Base-by-base conservation (phyloP, 2,888 invertebrate genomes). In the Drosophila acutilabella region DNA sequence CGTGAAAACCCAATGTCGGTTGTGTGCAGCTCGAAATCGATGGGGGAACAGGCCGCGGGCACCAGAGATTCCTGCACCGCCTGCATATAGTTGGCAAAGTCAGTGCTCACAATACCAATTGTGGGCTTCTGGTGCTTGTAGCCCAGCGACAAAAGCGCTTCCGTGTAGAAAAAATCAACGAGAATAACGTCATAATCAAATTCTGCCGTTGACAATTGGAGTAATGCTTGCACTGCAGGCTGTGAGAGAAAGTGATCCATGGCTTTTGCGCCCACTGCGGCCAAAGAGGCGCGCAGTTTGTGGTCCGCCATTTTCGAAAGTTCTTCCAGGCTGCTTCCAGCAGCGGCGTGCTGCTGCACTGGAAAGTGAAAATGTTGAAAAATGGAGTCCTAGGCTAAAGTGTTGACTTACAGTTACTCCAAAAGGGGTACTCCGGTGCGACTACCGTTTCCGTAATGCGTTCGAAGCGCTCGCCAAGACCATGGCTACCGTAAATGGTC, bases 11-110 rank as follows among this genome's bases (percentile, higher is more conserved):
- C 93, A 78, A 93, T 91, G 87, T 60, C 51, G 0, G 59, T 8
- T 0, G 71, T 42, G 50, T 89, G 92, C 1, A 81, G 79, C 16
- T 92, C 83, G 58, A 92, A 92, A 54, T 92, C 86, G 41, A 93
- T 93, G 4, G 94, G 93, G 7, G 93, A 91, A 68, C 93, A 93
- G 1, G 94, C 93, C 20, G 91, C 90, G 2, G 93, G 93, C 38
- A 92, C 89, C 10, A 93, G 91, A 42, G 92, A 91, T 10, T 93
- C 94, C 68, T 93, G 91, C 7, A 92, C 88, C 7, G 90, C 88
- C 23, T 93, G 92, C 76, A 93, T 92, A 88, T 93, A 93, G 38
- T 90, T 83, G 4, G 91, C 92, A 45, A 93, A 92, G 42, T 93
- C 93, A 0, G 93, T 86, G 45, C 90, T 91, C 18, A 91, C 78